Conservation (phyloP, 2,888 invertebrate genomes). For the Thumatha senex region DNA sequence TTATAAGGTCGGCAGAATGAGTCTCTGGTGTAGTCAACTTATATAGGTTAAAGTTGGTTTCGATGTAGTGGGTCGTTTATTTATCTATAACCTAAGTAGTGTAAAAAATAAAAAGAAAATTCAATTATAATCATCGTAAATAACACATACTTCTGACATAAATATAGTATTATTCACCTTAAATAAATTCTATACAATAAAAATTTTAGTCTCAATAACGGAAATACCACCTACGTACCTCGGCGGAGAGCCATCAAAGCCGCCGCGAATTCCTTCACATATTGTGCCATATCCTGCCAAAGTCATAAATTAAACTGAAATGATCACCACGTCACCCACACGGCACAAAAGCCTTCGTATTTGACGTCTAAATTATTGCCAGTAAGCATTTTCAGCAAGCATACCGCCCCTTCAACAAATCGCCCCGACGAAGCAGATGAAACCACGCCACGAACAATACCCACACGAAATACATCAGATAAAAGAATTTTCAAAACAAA, state of each 20-base stretch:
- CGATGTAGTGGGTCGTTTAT: too few species aligned
- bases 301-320: slow-evolving; percentile 81
- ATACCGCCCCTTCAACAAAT: slow-evolving; percentile 71
- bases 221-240: slow-evolving; percentile 77
- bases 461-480: slow-evolving; percentile 80
- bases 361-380: slow-evolving; percentile 84
- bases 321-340: slow-evolving; percentile 67
- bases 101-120: not conserved
- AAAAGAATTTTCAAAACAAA: slow-evolving; percentile 85
- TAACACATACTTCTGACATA: not conserved
- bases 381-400: slow-evolving; percentile 71
- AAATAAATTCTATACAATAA: slow-evolving; percentile 43
- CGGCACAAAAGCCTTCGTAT: slow-evolving; percentile 68
- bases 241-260: slow-evolving; percentile 62
- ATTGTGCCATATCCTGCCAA: slow-evolving; percentile 70
- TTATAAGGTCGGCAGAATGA: too few species aligned
- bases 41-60: too few species aligned
- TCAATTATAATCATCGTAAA: not conserved
- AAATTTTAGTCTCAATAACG: slow-evolving; percentile 57
- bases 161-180: slow-evolving; percentile 17
- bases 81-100: too few species aligned
- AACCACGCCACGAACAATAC: slow-evolving; percentile 67
- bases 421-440: slow-evolving; percentile 74
- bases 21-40: too few species aligned
- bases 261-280: slow-evolving; percentile 71